A percentile compares a stretch with the other conserved stretches of the same genome.
phyloP scores from a whole-genome alignment of 2,113 vertebrate species.

The Rhinopomastus cyanomelas region DNA sequence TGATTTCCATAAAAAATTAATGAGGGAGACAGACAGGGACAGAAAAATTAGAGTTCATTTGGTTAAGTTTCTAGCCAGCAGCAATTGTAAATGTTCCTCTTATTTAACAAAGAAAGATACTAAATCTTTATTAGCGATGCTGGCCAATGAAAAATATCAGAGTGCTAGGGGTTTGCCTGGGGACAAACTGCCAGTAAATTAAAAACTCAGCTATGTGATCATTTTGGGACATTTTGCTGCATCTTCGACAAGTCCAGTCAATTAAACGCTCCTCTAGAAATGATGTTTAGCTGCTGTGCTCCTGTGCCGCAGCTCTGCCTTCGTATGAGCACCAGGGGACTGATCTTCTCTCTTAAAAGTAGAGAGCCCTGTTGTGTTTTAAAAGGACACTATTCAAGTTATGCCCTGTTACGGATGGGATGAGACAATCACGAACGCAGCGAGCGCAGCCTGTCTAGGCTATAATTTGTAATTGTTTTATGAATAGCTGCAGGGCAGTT shows the following conservation, averaged over 20 bases:
- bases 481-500: not conserved
- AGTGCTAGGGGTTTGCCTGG: not conserved
- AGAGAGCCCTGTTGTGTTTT: not conserved
- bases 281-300: not conserved
- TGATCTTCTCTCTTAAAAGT: not conserved
- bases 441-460: not conserved
- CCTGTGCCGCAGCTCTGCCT: not conserved
- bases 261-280: slow-evolving; percentile 35
- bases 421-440: not conserved
- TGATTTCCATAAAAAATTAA: slow-evolving; percentile 49
- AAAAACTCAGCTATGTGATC: not conserved
- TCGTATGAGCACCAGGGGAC: not conserved
- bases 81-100: slow-evolving; percentile 29
- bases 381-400: not conserved
- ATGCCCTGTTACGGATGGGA: not conserved
- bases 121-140: not conserved
- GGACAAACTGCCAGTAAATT: slow-evolving; percentile 16
- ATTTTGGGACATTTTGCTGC: slow-evolving; percentile 39
- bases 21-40: slow-evolving; percentile 11
- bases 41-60: slow-evolving; percentile 46
- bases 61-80: slow-evolving; percentile 46
- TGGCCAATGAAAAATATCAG: slow-evolving; percentile 16
- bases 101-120: slow-evolving; percentile 9
- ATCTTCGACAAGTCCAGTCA: slow-evolving; percentile 19
- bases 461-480: not conserved